phyloP scores from a whole-genome alignment of 2,797 vertebrate species.

The Anableps anableps region DNA sequence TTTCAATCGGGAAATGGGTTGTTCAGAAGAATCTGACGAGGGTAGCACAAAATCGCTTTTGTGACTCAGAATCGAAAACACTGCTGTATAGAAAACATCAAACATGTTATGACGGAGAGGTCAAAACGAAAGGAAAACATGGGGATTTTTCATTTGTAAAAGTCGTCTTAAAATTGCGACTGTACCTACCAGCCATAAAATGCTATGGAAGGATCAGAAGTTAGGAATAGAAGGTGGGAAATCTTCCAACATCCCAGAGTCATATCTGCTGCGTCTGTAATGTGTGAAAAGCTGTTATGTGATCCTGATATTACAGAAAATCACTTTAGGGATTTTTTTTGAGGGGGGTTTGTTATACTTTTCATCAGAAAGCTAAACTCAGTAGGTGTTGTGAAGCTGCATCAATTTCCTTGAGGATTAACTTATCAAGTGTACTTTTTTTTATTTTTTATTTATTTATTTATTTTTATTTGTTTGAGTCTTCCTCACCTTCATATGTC shows the following conservation, averaged over 20 bases:
- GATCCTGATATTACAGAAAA: background rate
- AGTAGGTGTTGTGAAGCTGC: too few relatives aligned
- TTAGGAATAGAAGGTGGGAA: background rate
- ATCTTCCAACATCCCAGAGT: background rate
- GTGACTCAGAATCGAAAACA: background rate
- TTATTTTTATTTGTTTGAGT: background rate
- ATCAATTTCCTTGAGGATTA: background rate
- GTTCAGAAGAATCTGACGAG: background rate
- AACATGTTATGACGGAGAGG: background rate
- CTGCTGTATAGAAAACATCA: background rate
- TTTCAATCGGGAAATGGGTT: background rate
- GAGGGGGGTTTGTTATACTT: background rate
- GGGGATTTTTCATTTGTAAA: background rate
- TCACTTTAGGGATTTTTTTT: background rate
- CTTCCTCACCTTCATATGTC: background rate
- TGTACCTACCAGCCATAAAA: background rate
- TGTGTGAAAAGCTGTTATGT: background rate
- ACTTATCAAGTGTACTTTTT: background rate
- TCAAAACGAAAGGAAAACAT: background rate
- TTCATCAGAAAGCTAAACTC: too few relatives aligned
- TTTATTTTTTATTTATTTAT: too few relatives aligned
- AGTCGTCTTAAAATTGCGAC: background rate
- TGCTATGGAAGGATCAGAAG: background rate
- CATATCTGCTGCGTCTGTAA: background rate
- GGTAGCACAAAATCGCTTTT: background rate